phyloP scores from a whole-genome alignment of 2,888 invertebrate species.

The Chrysolina haemoptera region DNA sequence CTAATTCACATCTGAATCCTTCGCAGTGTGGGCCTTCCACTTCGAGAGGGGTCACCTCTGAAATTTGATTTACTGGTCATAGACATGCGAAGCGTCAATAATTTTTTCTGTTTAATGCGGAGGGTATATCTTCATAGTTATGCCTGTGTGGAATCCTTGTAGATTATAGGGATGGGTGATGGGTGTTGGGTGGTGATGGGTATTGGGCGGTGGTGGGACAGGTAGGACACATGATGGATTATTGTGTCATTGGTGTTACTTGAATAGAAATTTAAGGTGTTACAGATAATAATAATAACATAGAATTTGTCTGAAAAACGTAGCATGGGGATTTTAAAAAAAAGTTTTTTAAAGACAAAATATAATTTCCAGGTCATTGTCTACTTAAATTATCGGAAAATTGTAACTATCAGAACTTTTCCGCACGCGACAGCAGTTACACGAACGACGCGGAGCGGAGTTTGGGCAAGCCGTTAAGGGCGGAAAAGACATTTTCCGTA shows the following conservation, averaged over 20 bases:
- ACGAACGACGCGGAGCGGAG: no score
- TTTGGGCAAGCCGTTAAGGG: no score
- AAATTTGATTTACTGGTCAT: slow-evolving; percentile 35
- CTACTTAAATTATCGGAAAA: no score
- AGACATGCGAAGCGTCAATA: slow-evolving; percentile 20
- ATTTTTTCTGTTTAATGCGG: slow-evolving; percentile 13
- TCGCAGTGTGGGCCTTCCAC: slow-evolving; percentile 68
- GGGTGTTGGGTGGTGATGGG: not conserved
- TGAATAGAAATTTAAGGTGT: no score
- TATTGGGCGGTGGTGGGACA: not conserved
- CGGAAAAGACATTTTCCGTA: no score
- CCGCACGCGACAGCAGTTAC: no score
- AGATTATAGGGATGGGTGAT: not conserved
- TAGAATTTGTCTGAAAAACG: no score
- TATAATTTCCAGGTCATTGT: no score
- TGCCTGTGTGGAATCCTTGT: not conserved
- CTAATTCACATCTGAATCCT: slow-evolving; percentile 79
- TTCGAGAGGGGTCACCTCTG: slow-evolving; percentile 37
- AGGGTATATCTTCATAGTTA: slow-evolving; percentile 14
- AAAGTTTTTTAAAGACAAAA: no score
- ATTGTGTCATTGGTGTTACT: no score
- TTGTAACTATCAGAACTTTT: no score
- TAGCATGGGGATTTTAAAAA: no score
- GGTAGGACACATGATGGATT: not conserved
- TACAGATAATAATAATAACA: not conserved